Evolutionary conservation across 2,888 invertebrate species (phyloP).

Genomic region (Celastrina argiolus): DNA sequence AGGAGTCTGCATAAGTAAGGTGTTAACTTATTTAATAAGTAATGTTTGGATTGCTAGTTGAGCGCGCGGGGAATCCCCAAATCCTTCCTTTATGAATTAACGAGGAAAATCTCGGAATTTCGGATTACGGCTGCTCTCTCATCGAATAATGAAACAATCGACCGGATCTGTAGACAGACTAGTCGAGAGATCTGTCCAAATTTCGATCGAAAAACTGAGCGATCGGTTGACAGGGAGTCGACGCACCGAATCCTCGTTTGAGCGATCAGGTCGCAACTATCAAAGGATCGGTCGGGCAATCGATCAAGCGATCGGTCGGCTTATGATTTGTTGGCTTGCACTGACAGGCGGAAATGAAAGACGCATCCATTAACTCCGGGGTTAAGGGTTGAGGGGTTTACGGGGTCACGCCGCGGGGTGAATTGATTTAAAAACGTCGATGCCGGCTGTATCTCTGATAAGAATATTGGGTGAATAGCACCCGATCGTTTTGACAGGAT

Average conservation of each 20-base stretch:
- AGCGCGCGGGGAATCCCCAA: conserved; percentile 13
- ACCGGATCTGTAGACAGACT: conserved; percentile 11
- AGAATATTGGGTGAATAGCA: not conserved
- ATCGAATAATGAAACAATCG: conserved; percentile 17
- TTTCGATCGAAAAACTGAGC: not conserved
- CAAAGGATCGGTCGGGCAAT: not conserved
- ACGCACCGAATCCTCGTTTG: not conserved
- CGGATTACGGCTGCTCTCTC: conserved; percentile 4
- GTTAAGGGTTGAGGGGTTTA: not conserved
- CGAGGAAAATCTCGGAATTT: conserved; percentile 22
- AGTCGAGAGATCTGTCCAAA: not conserved
- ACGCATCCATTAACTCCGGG: conserved; percentile 7
- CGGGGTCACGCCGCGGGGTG: not conserved
- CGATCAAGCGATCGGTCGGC: not conserved
- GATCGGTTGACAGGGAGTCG: not conserved
- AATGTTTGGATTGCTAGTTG: not conserved
- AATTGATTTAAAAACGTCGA: not conserved
- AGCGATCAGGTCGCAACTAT: not conserved
- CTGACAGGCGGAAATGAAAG: conserved; percentile 24
- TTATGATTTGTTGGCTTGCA: conserved; percentile 22
- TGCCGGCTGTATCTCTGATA: not conserved
- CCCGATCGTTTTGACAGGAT: too few relatives aligned
- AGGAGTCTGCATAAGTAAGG: conserved; percentile 6
- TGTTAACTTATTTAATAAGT: conserved; percentile 15
- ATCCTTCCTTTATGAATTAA: conserved; percentile 25